These are phyloP conservation scores for Ricordea florida DNA, from an alignment of 92 coral and sea anemone genomes.

Conservation along the genomic window DNA sequence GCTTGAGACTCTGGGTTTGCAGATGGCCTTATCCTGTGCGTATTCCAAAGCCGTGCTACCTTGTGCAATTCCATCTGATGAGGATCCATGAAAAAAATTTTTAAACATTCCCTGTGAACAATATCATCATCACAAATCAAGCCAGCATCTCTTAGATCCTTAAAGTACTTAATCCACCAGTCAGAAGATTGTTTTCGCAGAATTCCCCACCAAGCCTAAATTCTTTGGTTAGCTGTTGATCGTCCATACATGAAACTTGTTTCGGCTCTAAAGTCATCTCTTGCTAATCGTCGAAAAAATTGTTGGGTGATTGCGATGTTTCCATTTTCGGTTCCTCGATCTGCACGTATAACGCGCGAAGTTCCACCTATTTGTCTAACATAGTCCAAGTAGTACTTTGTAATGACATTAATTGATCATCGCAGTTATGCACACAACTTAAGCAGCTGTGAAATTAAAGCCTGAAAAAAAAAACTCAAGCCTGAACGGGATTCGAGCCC, in stretches of 20 bases:
- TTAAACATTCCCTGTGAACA: constrained; percentile 16
- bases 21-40: constrained; percentile 27
- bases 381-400: constrained; percentile 13
- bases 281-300: constrained; percentile 24
- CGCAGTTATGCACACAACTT: too few species aligned
- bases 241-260: constrained; percentile 41
- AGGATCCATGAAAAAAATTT: constrained; percentile 27
- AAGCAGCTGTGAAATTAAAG: too few species aligned
- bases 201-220: constrained; percentile 56
- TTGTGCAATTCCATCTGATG: constrained; percentile 16
- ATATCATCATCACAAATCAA: constrained; percentile 41
- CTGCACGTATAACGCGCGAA: constrained; percentile 4
- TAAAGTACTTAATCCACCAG: constrained; percentile 65
- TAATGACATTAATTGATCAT: neutral
- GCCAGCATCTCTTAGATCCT: constrained; percentile 48
- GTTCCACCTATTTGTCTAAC: constrained; percentile 8
- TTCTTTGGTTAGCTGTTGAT: constrained; percentile 35
- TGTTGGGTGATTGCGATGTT: constrained; percentile 31
- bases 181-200: constrained; percentile 37
- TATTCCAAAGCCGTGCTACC: constrained; percentile 16
- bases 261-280: constrained; percentile 38
- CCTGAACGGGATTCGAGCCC: too few species aligned
- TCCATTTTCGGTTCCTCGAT: constrained; percentile 39
- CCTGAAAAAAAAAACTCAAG: too few species aligned
- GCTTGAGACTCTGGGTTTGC: constrained; percentile 40